Base-by-base conservation (phyloP, 1,140 invertebrate genomes). In the Nomia melanderi region DNA sequence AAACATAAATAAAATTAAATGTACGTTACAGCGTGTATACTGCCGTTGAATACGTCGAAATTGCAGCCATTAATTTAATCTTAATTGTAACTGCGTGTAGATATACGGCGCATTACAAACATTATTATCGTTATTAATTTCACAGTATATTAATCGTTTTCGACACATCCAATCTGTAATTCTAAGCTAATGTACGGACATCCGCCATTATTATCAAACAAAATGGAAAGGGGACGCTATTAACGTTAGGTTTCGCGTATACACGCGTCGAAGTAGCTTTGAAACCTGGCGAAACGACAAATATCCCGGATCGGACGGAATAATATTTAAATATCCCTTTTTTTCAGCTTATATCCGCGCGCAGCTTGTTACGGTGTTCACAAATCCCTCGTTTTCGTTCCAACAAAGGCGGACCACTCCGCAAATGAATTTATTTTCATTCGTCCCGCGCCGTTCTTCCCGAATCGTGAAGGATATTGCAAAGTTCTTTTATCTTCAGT, bases 401-500 rank as follows among this genome's bases (percentile, higher is more conserved):
- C 33, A 20, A 2, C 36, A 14, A 4, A 11, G 5, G 5, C 27
- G 39, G 1, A 4, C 3, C 8, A 20, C 11, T 1, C 9, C 27
- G 27, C 14, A 17, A 31, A 29, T 27, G 11, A 71, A 70, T 62
- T 70, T 77, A 77, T 77, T 77, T 62, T 53, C 53, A 41, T 66
- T 62, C 47, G 50, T 23, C 31, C 65, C 2, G 6, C 12, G 41
- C 12, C 29, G 25, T 70, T 70, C 56, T 62, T 77, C 53, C 41
- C 29, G 66, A 70, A 70, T 62, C 65, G 57, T 41, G 39, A 36
- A n/a, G 57, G 20, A 71, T 50, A 41, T 77, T 77, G 71, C 66
- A 23, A 27, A 25, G 33, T 33, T 33, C 57, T 41, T 62, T 71
- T 62, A 41, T 77, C 59, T 33, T 25, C 41, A 2, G 27, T 7